A percentile compares a stretch with the other conserved stretches of the same genome.
These are phyloP conservation scores for Iphiclides podalirius DNA, from an alignment of 2,888 invertebrate genomes.

Conservation along the genomic window DNA sequence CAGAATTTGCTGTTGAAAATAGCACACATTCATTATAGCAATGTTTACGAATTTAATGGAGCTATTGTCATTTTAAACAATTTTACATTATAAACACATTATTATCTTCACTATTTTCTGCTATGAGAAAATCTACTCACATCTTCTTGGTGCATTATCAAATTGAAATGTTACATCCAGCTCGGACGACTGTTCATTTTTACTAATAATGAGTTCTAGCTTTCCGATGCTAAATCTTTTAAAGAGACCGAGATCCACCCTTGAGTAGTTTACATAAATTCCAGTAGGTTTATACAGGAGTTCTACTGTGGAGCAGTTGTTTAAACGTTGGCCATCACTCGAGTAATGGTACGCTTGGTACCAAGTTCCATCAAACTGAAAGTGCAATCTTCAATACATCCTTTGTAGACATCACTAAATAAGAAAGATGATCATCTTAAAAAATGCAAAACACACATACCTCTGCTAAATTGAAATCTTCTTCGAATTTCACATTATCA, in stretches of 20 bases:
- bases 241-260: constrained; percentile 57
- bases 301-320: constrained; percentile 57
- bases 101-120: too few relatives aligned
- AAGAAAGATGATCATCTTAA: too few relatives aligned
- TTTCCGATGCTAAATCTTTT: constrained; percentile 55
- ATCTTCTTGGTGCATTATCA: constrained; percentile 54
- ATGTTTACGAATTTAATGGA: too few relatives aligned
- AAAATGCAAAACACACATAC: constrained; percentile 48
- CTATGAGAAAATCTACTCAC: too few relatives aligned
- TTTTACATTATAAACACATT: too few relatives aligned
- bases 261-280: constrained; percentile 56
- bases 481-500: constrained; percentile 47
- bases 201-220: constrained; percentile 32
- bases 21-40: too few relatives aligned
- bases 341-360: constrained; percentile 60
- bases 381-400: constrained; percentile 3
- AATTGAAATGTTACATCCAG: constrained; percentile 50
- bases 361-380: constrained; percentile 65
- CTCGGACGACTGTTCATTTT: constrained; percentile 42
- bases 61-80: too few relatives aligned
- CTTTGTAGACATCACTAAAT: not conserved
- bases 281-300: constrained; percentile 44
- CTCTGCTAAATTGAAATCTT: constrained; percentile 54
- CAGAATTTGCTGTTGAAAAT: too few relatives aligned
- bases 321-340: constrained; percentile 51